Base-by-base conservation (phyloP, 2,888 invertebrate genomes). In the Unio pictorum region DNA sequence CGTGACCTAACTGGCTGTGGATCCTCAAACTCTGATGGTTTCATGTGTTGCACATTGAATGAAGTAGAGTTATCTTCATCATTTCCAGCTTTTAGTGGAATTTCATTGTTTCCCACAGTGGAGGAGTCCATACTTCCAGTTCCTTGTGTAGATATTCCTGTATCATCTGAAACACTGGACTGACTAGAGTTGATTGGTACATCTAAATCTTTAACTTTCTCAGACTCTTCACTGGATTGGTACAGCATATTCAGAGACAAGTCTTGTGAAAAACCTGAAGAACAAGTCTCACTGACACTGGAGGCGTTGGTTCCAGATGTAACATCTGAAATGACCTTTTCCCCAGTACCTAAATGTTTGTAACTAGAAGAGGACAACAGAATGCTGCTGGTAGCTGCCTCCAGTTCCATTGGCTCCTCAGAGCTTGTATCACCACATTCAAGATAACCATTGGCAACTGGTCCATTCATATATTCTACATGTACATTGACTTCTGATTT, bases 1-100 rank as follows among this genome's bases (percentile, higher is more conserved):
- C 34, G 59, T 6, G 74, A 66, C 17, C 66, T 28, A 15, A 54
- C 34, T 28, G 20, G 34, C 64, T 61, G 55, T 65, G 57, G 26
- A 59, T 54, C 18, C 60, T 72, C 5, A 11, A 45, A 15, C 45
- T 11, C 45, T 45, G 45, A 45, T 45, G 45, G 45, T 15, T 15
- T 45, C 11, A 45, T 11, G 45, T 45, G 3, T 4, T 45, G 45
- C 45, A 45, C 45, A 45, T 45, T 66, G 45, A 66, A 66, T 56
- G 34, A 34, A 20, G 45, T 45, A 3, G 66, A 59, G 3, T 59
- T 54, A 15, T 58, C 66, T 54, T 66, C 66, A 45, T 58, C 59
- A 66, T 20, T 34, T 23, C 57, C 61, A 20, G 57, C 20, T 20
- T 30, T 56, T 11, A 45, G 45, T 11, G 45, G 45, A 45, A 11